Evolutionary conservation across 2,113 vertebrate species (phyloP).

Genomic region (Pristiophorus japonicus): DNA sequence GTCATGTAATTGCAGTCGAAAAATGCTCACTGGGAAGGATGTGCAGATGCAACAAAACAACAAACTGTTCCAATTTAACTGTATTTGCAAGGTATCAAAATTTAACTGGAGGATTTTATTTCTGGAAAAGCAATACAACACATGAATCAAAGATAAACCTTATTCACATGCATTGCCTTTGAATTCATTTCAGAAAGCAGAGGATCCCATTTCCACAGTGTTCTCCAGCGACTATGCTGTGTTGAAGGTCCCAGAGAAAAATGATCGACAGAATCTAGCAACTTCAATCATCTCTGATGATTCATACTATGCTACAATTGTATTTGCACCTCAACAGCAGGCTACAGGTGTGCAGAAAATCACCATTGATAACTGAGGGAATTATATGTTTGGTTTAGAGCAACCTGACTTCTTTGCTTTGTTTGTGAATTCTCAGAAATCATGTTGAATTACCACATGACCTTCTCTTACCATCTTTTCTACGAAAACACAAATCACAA

Average conservation of each 20-base stretch:
- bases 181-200: slow-evolving; percentile 5
- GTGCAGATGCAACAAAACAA: not conserved
- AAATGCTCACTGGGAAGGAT: not conserved
- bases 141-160: not conserved
- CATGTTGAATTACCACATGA: not conserved
- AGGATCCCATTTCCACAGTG: slow-evolving; percentile 21
- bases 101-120: not conserved
- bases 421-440: not conserved
- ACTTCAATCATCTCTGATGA: not conserved
- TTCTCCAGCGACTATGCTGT: slow-evolving; percentile 8
- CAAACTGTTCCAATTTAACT: not conserved
- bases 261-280: not conserved
- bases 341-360: not conserved
- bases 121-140: not conserved
- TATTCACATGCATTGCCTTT: not conserved
- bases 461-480: not conserved
- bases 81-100: not conserved
- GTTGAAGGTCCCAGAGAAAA: not conserved
- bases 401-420: not conserved
- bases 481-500: not conserved
- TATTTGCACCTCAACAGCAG: slow-evolving; percentile 17
- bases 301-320: slow-evolving; percentile 21
- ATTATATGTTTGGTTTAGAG: not conserved
- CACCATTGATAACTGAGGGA: not conserved
- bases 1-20: not conserved